Evolutionary conservation across 2,888 invertebrate species (phyloP).

Genomic region (Uropetala carovei): DNA sequence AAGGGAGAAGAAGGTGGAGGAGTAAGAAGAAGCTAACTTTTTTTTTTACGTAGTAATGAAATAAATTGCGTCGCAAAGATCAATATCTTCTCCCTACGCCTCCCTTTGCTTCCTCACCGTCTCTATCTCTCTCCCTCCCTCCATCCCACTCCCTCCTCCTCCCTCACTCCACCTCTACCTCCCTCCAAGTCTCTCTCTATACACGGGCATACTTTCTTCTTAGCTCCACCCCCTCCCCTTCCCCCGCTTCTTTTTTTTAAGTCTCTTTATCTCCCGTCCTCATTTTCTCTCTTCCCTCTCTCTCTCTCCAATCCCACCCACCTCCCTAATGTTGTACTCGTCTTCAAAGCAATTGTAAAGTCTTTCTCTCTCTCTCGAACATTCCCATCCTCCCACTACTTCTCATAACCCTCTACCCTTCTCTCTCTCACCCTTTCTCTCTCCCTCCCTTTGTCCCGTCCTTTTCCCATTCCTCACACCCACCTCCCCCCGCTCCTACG

Average conservation of each 20-base stretch:
- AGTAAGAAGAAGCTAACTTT: conserved; percentile 41
- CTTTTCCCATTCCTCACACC: conserved; percentile 22
- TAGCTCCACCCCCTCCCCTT: not conserved
- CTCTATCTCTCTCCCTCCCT: not conserved
- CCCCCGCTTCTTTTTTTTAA: not conserved
- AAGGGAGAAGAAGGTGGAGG: not conserved
- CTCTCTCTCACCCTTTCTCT: too few species aligned
- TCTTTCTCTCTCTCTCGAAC: not conserved
- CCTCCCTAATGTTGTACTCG: conserved; percentile 45
- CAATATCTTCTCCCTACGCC: conserved; percentile 48
- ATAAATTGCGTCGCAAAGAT: conserved; percentile 60
- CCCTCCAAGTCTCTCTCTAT: too few species aligned
- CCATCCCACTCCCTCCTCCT: not conserved
- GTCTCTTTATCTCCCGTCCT: conserved; percentile 49
- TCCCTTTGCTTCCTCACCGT: conserved; percentile 33
- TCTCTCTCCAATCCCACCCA: not conserved
- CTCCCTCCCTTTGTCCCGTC: not conserved
- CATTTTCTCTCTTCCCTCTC: conserved; percentile 34
- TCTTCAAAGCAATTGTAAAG: conserved; percentile 44
- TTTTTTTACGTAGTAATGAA: conserved; percentile 63
- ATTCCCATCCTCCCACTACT: too few species aligned
- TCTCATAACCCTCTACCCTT: too few species aligned
- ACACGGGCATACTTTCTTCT: not conserved
- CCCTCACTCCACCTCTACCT: conserved; percentile 24
- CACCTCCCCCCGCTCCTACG: not conserved